These are phyloP conservation scores for Clivina fossor DNA, from an alignment of 2,888 invertebrate genomes.

Conservation along the genomic window DNA sequence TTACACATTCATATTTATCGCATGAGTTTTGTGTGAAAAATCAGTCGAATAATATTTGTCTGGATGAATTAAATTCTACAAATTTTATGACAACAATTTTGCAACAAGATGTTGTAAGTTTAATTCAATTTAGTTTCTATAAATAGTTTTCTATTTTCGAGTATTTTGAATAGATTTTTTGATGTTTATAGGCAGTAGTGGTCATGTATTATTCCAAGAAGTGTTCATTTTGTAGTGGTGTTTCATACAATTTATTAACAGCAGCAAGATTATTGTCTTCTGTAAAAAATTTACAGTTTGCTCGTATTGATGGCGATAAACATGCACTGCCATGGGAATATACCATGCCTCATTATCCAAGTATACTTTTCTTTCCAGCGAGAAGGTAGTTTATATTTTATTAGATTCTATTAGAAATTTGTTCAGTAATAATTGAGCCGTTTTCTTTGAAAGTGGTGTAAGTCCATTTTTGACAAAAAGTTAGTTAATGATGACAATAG, in stretches of 20 bases:
- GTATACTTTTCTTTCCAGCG: constrained; percentile 78
- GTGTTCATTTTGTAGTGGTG: constrained; percentile 73
- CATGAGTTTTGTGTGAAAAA: not conserved
- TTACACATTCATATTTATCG: constrained; percentile 16
- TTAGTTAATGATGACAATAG: too few relatives aligned
- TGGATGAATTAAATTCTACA: constrained; percentile 66
- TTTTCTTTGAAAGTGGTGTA: too few relatives aligned
- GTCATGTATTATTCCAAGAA: constrained; percentile 77
- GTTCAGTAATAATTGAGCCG: too few relatives aligned
- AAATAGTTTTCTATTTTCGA: constrained; percentile 17
- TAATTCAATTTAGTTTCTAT: constrained; percentile 6
- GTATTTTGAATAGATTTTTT: constrained; percentile 23
- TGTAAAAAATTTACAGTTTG: constrained; percentile 59
- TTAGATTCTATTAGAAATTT: too few relatives aligned
- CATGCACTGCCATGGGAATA: constrained; percentile 89
- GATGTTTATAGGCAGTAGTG: constrained; percentile 66
- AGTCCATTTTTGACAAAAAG: too few relatives aligned
- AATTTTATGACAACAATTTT: constrained; percentile 66
- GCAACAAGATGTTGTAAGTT: constrained; percentile 63
- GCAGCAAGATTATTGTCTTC: constrained; percentile 64
- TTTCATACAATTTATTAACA: constrained; percentile 68
- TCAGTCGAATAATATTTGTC: constrained; percentile 49
- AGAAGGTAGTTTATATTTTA: constrained; percentile 66
- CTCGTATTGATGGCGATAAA: constrained; percentile 75
- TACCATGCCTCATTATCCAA: constrained; percentile 76